Evolutionary conservation across 2,113 vertebrate species (phyloP).

Genomic region (Bubo bubo): DNA sequence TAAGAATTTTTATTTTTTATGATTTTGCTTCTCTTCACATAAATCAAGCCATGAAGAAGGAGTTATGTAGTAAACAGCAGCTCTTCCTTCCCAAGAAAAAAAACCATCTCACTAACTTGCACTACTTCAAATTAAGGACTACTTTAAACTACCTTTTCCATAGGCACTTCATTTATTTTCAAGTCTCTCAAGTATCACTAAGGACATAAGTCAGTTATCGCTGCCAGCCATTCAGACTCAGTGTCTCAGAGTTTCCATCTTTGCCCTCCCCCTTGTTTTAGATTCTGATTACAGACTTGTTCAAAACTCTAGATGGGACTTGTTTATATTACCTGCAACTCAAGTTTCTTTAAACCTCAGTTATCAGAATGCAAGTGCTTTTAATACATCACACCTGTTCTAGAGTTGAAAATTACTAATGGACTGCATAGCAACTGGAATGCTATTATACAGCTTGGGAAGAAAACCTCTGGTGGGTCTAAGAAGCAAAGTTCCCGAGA

Average conservation of each 20-base stretch:
- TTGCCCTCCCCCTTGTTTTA: rapidly evolving
- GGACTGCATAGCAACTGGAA: neutral
- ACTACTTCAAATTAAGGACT: neutral
- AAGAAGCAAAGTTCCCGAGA: neutral
- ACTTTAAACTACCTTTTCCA: neutral
- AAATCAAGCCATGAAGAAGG: neutral
- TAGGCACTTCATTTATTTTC: neutral
- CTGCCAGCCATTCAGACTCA: neutral
- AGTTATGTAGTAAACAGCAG: neutral
- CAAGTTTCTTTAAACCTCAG: neutral
- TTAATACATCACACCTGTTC: neutral
- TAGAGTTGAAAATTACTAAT: neutral
- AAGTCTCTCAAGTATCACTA: neutral
- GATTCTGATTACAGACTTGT: neutral
- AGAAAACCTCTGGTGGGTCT: neutral
- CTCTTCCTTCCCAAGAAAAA: neutral
- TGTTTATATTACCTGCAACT: neutral
- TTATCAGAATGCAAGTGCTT: neutral
- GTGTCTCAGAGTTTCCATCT: neutral
- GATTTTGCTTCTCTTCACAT: neutral
- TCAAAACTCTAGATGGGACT: neutral
- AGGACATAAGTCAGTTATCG: neutral
- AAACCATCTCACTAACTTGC: neutral
- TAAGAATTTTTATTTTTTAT: neutral
- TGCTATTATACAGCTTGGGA: neutral